Evolutionary conservation across 2,113 vertebrate species (phyloP).

Genomic region (Anoura caudifer): DNA sequence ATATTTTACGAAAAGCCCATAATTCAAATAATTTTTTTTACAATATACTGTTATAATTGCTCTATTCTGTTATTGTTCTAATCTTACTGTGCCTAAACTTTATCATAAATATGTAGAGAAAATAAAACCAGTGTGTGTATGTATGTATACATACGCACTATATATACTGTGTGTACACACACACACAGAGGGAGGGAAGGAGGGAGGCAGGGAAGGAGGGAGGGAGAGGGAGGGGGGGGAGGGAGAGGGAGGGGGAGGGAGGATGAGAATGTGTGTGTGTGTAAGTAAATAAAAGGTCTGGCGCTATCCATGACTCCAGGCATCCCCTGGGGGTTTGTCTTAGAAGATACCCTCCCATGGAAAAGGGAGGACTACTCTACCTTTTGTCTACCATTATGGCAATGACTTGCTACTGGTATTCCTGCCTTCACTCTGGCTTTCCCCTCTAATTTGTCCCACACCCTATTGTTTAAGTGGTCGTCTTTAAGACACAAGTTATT

Average conservation of each 20-base stretch:
- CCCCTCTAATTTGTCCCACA: background rate
- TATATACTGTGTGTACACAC: no score
- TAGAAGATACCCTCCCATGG: background rate
- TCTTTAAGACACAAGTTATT: background rate
- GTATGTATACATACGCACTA: no score
- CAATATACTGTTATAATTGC: background rate
- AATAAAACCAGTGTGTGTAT: background rate
- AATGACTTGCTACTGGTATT: background rate
- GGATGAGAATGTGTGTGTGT: no score
- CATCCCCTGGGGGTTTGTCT: background rate
- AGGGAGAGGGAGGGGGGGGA: no score
- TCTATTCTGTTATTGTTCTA: background rate
- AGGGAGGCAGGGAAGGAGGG: no score
- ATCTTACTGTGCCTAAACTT: background rate
- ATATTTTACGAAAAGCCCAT: background rate
- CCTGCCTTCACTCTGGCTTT: background rate
- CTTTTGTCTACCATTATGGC: background rate
- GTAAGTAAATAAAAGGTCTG: background rate
- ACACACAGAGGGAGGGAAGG: no score
- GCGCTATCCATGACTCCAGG: background rate
- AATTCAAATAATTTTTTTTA: background rate
- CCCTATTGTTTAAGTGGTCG: background rate
- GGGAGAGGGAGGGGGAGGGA: no score
- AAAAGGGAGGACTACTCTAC: background rate
- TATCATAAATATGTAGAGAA: background rate